Conservation (phyloP, 2,113 vertebrate species). For the Cyphomyrus discorhynchus region DNA sequence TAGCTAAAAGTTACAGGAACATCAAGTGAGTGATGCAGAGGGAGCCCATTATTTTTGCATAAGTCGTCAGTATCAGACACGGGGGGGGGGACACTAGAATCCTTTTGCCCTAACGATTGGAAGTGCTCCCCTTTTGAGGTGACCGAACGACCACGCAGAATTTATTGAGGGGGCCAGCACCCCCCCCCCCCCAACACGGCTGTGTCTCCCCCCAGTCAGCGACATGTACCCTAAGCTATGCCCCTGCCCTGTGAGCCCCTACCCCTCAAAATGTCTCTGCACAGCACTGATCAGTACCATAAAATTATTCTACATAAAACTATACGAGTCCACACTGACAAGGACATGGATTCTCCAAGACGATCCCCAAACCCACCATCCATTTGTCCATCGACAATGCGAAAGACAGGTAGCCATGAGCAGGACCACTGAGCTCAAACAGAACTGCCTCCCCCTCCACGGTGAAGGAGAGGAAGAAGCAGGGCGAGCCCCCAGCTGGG, state of each 20-base stretch:
- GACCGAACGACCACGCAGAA: not conserved
- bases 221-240: not conserved
- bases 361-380: slow-evolving; percentile 68
- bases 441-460: slow-evolving; percentile 46
- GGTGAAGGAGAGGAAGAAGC: slow-evolving; percentile 74
- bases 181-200: not conserved
- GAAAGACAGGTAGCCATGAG: slow-evolving; percentile 73
- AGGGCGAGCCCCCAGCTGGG: slow-evolving; percentile 52
- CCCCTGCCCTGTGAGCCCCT: not conserved
- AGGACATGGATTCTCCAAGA: not conserved
- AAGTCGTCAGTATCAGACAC: not conserved
- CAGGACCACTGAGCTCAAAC: slow-evolving; percentile 77
- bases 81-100: too few relatives aligned
- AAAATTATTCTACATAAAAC: not conserved
- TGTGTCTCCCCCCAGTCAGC: not conserved
- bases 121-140: not conserved
- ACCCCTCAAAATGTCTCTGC: not conserved
- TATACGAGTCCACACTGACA: not conserved
- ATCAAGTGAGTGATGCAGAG: not conserved
- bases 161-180: not conserved
- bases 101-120: not conserved
- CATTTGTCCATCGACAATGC: slow-evolving; percentile 74
- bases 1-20: not conserved
- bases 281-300: not conserved
- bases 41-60: not conserved